Evolutionary conservation across 2,888 invertebrate species (phyloP), one percentile per base, ranked within the genome.

Genomic region (Platynereis dumerilii): DNA sequence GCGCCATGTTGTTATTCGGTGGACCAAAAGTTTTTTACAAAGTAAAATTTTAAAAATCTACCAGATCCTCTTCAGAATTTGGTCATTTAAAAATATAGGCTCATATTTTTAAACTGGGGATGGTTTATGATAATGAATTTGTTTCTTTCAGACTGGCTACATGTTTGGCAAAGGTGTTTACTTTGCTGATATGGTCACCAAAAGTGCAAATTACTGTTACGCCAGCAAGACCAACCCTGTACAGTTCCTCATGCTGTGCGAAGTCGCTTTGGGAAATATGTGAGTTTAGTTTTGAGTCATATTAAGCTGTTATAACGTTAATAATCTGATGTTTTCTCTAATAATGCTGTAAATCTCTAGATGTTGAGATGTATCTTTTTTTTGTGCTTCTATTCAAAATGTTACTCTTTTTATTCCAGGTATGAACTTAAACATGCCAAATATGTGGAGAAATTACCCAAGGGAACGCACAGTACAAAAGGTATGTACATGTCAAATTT

Each of bases 81-180:
- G n/a, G n/a, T n/a, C n/a, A n/a, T n/a, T n/a, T n/a, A n/a, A n/a
- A n/a, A n/a, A n/a, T n/a, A n/a, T n/a, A n/a, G n/a, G n/a, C n/a
- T n/a, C n/a, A n/a, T n/a, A n/a, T n/a, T n/a, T n/a, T n/a, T n/a
- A n/a, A n/a, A n/a, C n/a, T n/a, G n/a, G n/a, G n/a, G n/a, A n/a
- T n/a, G n/a, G n/a, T n/a, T n/a, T n/a, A n/a, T n/a, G n/a, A n/a
- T n/a, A n/a, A n/a, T 34, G 34, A 7, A 7, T 55, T 20, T 28
- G 26, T 55, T 10, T 55, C 54, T 80, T 80, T 60, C 72, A 86
- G 83, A 85, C 85, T 69, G 87, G 87, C 34, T 88, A 88, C 81
- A 98, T 99, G 98, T 99, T 99, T 85, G 98, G 98, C 69, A 99
- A 98, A 86, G 99, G 97, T 59, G 78, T 87, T 65, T 96, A 96